Evolutionary conservation across 1,140 invertebrate genomes (phyloP).

Genomic region (Scaptomyza hsui): DNA sequence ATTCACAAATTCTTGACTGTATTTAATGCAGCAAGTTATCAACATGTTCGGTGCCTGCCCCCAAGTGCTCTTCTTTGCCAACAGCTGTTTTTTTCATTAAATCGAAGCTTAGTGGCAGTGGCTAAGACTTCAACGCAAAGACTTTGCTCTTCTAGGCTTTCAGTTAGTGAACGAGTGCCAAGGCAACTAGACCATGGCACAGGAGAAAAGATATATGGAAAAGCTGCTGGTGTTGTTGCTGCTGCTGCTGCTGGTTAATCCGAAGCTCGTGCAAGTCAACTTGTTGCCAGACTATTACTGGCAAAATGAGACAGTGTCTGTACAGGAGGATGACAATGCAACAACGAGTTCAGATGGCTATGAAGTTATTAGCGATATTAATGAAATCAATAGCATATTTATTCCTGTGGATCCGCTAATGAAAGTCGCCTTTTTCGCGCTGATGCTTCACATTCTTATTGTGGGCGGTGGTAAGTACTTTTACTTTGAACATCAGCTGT

Average conservation of each 20-base stretch:
- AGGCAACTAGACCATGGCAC: not conserved
- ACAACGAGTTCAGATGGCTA: slow-evolving; percentile 23
- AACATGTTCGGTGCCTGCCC: slow-evolving; percentile 9
- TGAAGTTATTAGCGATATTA: slow-evolving; percentile 8
- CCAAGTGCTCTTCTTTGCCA: not conserved
- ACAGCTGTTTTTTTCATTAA: slow-evolving; percentile 32
- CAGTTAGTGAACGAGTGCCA: slow-evolving; percentile 9
- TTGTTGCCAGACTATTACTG: slow-evolving; percentile 22
- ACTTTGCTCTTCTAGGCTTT: not conserved
- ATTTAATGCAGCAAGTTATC: not conserved
- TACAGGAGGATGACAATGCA: slow-evolving; percentile 32
- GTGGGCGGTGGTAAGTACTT: slow-evolving; percentile 46
- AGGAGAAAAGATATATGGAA: not conserved
- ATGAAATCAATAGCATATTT: not conserved
- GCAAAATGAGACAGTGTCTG: slow-evolving; percentile 41
- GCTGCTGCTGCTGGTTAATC: not conserved
- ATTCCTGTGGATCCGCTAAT: slow-evolving; percentile 13
- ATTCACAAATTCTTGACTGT: not conserved
- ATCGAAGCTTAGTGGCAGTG: not conserved
- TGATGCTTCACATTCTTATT: slow-evolving; percentile 55
- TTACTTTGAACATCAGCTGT: not conserved
- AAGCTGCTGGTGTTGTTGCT: slow-evolving; percentile 10
- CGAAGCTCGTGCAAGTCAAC: not conserved
- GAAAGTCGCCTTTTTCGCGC: slow-evolving; percentile 38
- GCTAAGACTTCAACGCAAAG: slow-evolving; percentile 10